Percentiles rank a stretch among this genome's conserved stretches.
Conservation (phyloP, 2,113 vertebrate species). For the Hystrix cristata region DNA sequence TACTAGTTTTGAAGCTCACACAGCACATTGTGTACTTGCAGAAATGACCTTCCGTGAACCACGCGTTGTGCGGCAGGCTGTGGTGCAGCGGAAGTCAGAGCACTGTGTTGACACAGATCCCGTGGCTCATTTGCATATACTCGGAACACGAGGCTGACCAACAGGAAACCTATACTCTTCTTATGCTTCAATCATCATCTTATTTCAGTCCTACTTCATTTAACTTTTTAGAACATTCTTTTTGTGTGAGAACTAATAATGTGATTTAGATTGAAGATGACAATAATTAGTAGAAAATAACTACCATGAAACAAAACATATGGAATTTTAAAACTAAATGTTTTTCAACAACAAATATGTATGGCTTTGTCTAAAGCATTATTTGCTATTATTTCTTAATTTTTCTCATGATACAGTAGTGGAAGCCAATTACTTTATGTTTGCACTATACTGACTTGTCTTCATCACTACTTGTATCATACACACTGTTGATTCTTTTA, state of each 20-base stretch:
- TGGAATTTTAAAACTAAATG: constrained; percentile 60
- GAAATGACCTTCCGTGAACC: constrained; percentile 56
- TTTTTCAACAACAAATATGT: background rate
- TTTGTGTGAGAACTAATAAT: constrained; percentile 38
- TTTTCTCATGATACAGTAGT: background rate
- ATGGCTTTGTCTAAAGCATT: background rate
- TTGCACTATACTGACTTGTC: background rate
- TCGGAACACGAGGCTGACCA: constrained; percentile 11
- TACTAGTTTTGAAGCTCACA: constrained; percentile 71
- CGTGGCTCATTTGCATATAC: background rate
- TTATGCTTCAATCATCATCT: background rate
- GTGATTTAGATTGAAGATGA: constrained; percentile 25
- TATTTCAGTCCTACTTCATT: constrained; percentile 11
- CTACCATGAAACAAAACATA: constrained; percentile 2
- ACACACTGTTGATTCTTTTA: background rate
- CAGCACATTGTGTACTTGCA: constrained; percentile 69
- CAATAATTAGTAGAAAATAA: constrained; percentile 21
- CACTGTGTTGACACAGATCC: constrained; percentile 40
- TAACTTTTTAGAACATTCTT: constrained; percentile 41
- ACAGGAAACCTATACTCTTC: background rate
- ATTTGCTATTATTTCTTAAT: constrained; percentile 24
- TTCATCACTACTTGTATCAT: background rate
- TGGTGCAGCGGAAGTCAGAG: constrained; percentile 24
- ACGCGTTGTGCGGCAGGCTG: constrained; percentile 35
- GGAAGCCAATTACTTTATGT: background rate